Evolutionary conservation across 2,113 vertebrate genomes (phyloP), one percentile per base, ranked within the genome.

Genomic region (Dasyurus viverrinus): DNA sequence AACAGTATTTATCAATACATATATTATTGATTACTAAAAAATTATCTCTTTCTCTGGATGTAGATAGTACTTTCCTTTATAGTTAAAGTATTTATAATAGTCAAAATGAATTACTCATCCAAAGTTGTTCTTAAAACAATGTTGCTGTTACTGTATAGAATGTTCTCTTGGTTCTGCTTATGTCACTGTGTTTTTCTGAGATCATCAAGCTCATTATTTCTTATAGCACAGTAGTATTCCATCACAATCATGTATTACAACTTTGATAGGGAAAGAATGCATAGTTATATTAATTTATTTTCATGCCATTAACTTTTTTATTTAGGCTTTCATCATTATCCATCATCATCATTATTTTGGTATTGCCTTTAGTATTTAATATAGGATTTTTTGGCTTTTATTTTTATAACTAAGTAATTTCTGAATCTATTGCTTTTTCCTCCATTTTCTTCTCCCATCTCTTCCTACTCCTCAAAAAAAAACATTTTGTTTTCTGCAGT

Each of bases 1-100:
- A 95, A 94, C 42, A 96, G 97, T 95, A 97, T 97, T 60, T 97
- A 96, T 97, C 97, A 94, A 98, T 97, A 97, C 93, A 93, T 94
- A 94, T 97, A 90, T 90, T 95, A 98, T 95, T 90, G 97, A 97
- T 95, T 97, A 90, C 0, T 4, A 16, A 5, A 57, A 57, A 57
- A 57, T 3, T 60, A 36, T 30, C 36, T 68, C 11, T 68, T 68
- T 36, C 30, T 68, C 30, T 68, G 30, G 60, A 68, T 68, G 60
- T 4, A 68, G 60, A 68, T 36, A 36, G 30, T 30, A 16, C 36
- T 30, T 68, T 68, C 30, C 30, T 68, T 68, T 14, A 68, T 68
- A 36, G 14, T 68, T 68, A 16, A 30, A 68, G 60, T 68, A 68
- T 68, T 68, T 60, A 60, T 12, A 60, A 30, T 57, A 57, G 25